phyloP scores from a whole-genome alignment of 2,888 invertebrate species.

The Steinernema hermaphroditum region DNA sequence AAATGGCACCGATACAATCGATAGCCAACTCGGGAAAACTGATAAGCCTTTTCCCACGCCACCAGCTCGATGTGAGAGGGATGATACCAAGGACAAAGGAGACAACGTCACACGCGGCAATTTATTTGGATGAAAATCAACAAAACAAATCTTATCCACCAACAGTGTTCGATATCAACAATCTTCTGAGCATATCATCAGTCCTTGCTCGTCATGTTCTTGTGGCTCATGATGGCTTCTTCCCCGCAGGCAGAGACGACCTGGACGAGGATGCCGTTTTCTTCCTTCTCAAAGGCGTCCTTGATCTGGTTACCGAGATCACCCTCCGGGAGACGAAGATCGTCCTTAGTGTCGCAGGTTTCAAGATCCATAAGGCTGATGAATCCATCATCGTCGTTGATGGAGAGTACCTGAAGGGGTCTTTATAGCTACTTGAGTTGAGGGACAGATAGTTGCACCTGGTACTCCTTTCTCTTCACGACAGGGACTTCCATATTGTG shows the following conservation, averaged over 20 bases:
- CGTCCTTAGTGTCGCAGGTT: conserved; percentile 74
- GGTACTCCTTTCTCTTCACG: conserved; percentile 96
- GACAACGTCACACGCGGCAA: too few species aligned
- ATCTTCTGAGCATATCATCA: too few species aligned
- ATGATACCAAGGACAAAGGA: too few species aligned
- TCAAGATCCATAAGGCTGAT: conserved; percentile 87
- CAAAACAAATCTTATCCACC: too few species aligned
- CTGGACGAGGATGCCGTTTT: conserved; percentile 55
- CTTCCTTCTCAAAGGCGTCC: conserved; percentile 73
- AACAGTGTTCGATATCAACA: too few species aligned
- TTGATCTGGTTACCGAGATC: conserved; percentile 85
- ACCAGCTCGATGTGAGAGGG: too few species aligned
- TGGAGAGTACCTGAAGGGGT: conserved; percentile 75
- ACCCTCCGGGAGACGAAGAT: conserved; percentile 90
- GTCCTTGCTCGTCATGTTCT: conserved; percentile 59
- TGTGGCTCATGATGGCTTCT: conserved; percentile 55
- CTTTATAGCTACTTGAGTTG: not conserved
- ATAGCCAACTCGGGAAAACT: too few species aligned
- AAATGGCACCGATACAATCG: too few species aligned
- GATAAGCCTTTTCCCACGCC: too few species aligned
- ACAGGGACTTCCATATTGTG: conserved; percentile 99
- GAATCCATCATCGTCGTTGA: conserved; percentile 88
- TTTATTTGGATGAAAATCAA: too few species aligned
- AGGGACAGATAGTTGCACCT: conserved; percentile 68
- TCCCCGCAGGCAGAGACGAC: conserved; percentile 58